Percentiles rank a stretch among this genome's conserved stretches.
Conservation (phyloP, 1,140 invertebrate genomes). For the Pristionchus pacificus region DNA sequence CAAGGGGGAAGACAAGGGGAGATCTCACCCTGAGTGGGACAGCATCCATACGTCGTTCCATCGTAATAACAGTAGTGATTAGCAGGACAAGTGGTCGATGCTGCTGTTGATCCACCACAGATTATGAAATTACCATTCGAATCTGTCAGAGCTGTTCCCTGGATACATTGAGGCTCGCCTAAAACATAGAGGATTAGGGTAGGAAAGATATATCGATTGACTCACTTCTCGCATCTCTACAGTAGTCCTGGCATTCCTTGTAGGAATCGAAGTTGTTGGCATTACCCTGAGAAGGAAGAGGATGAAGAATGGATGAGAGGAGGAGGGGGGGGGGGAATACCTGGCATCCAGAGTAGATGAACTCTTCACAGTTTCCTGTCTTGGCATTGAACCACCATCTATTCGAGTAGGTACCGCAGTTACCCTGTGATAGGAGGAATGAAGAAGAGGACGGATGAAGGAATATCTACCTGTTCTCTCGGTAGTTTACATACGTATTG, state of each 20-base stretch:
- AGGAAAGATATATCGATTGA: constrained; percentile 7
- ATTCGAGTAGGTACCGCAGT: constrained; percentile 55
- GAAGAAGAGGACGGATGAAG: too few species aligned
- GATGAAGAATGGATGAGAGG: constrained; percentile 24
- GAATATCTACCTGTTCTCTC: constrained; percentile 50
- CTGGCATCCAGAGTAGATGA: constrained; percentile 57
- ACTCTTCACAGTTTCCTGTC: constrained; percentile 57
- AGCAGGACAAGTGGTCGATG: constrained; percentile 55
- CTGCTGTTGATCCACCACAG: constrained; percentile 48
- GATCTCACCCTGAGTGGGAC: constrained; percentile 50
- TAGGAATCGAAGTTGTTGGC: constrained; percentile 50
- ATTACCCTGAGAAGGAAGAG: constrained; percentile 20
- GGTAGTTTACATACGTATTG: constrained; percentile 57
- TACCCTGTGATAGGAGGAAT: constrained; percentile 32
- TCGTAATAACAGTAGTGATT: constrained; percentile 58
- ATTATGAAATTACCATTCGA: constrained; percentile 57
- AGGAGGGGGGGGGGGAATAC: constrained; percentile 14
- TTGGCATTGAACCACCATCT: constrained; percentile 58
- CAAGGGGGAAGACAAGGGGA: constrained; percentile 16
- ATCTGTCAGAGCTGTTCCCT: constrained; percentile 55
- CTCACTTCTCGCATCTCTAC: constrained; percentile 50
- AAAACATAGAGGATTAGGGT: constrained; percentile 24
- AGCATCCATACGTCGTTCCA: constrained; percentile 56
- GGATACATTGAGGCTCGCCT: constrained; percentile 50
- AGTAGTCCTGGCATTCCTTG: constrained; percentile 57